Evolutionary conservation across 2,888 invertebrate species (phyloP).

Genomic region (Drosophila meridiana): DNA sequence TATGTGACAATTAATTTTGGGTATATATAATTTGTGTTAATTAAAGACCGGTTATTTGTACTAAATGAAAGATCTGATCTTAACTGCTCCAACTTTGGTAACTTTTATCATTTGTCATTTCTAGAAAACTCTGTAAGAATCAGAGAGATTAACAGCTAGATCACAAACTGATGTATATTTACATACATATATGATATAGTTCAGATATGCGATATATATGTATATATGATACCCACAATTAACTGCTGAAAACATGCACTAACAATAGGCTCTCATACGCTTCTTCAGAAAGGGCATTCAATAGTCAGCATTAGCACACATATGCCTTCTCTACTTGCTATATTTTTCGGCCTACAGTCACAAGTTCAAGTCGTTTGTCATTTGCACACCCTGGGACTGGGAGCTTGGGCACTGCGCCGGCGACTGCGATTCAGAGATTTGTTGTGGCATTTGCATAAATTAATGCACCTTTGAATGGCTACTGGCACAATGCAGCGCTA

Average conservation of each 20-base stretch:
- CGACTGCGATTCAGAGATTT: constrained; percentile 46
- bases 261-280: not conserved
- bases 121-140: not conserved
- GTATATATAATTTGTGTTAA: not conserved
- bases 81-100: not conserved
- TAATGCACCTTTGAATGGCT: constrained; percentile 71
- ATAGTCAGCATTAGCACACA: not conserved
- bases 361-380: constrained; percentile 79
- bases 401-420: constrained; percentile 14
- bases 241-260: not conserved
- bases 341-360: constrained; percentile 41
- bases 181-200: not conserved
- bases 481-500: constrained; percentile 66
- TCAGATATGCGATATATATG: not conserved
- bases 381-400: constrained; percentile 62
- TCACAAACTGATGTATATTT: not conserved
- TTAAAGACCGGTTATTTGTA: not conserved
- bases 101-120: not conserved
- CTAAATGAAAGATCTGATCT: no score
- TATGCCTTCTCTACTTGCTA: constrained; percentile 8
- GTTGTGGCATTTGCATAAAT: constrained; percentile 79
- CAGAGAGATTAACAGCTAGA: not conserved
- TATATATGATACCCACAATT: not conserved
- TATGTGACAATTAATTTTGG: not conserved
- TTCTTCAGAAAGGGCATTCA: constrained; percentile 4